Evolutionary conservation across 2,888 invertebrate species (phyloP), one percentile per base, ranked within the genome.

Genomic region (Hesperia comma): DNA sequence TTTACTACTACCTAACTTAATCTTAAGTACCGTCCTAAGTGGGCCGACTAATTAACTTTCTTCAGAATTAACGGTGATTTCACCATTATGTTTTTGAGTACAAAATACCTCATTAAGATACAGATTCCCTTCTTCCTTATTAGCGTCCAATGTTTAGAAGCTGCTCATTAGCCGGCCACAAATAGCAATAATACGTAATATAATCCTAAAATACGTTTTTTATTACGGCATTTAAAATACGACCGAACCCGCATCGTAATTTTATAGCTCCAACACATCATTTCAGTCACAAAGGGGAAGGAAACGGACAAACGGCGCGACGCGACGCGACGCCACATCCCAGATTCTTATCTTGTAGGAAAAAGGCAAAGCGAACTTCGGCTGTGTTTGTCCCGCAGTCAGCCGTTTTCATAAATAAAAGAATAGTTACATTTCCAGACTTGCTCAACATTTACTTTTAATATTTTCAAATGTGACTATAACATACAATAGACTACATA

Each of bases 331-430:
- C 54, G 54, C 2, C 43, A 66, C 60, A 60, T 66, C 43, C 43
- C 60, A 14, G 66, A 66, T 66, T 58, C 40, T 53, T 53, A 66
- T 66, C 60, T 60, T 54, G 19, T 37, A 58, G 15, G 41, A 41
- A 62, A 60, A 54, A 60, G 54, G 58, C 64, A 54, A 66, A 66
- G 54, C 14, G 2, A 17, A 33, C n/a, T 32, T n/a, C 26, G 53
- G 12, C 7, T 17, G 12, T 26, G 53, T 19, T 49, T 33, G 54
- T 10, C 33, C 5, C 32, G 1, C 54, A 17, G 33, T 15, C 54
- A 17, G 54, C 54, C 10, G 54, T 54, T 54, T 17, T 15, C 54
- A 33, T 17, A 15, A 54, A 54, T 54, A 54, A 54, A 54, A 32
- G 32, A 54, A 54, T 10, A 54, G 15, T 32, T n/a, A 33, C 14